Base-by-base conservation (phyloP, 1,140 invertebrate genomes). In the Lepidurus arcticus region DNA sequence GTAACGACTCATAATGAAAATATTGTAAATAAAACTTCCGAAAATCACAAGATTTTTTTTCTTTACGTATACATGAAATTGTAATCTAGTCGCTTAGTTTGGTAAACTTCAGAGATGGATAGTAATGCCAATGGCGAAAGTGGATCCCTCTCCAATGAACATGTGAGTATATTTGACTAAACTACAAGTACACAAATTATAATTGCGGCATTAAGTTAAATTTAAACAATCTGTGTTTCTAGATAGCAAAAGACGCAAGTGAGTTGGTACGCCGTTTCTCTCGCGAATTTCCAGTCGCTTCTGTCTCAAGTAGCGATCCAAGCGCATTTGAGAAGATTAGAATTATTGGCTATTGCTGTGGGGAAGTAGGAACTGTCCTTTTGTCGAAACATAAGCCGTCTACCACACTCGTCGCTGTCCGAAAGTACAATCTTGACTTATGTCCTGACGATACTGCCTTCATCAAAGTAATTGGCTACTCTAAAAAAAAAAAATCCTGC, bases 381-480 rank as follows among this genome's bases (percentile, higher is more conserved):
- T 10, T 65, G 21, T 13, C 53, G 1, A 65, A 65, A 65, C 53
- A 65, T 8, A 65, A 65, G 21, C 53, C 53, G 53, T 13, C 53
- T 65, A 7, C 53, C 21, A 21, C 76, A 8, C 24, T 26, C 34
- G 45, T 76, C 8, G 76, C 76, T 34, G 42, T 76, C 44, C 45
- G 76, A 8, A 47, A 76, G 34, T 76, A 76, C 42, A 76, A 53
- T 13, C 44, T 76, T 16, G 76, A 76, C 9, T 26, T 53, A 42
- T 76, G 76, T 47, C 76, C 8, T 65, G 53, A 65, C 8, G 53
- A 65, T 65, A n/a, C 53, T 65, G 16, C 53, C 13, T 65, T 65
- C 13, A 65, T 65, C 7, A 76, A 76, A 53, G 76, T 53, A 44
- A 24, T 47, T 76, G 10, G 24, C 26, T 47, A 10, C n/a, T 76